Evolutionary conservation across 1,140 invertebrate genomes (phyloP).

Genomic region (Epicauta chinensis): DNA sequence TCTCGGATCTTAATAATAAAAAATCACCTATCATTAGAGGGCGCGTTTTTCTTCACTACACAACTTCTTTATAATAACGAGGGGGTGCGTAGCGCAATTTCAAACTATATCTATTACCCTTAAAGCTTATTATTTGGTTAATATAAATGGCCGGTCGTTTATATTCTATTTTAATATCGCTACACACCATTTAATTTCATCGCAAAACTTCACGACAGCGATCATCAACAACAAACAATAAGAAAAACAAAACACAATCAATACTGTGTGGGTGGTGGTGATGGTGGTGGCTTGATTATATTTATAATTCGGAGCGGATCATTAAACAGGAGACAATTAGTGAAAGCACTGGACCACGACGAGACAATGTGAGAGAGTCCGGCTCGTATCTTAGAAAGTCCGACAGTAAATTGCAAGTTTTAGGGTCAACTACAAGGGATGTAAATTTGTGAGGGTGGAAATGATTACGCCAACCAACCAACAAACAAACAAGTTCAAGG

Average conservation of each 20-base stretch:
- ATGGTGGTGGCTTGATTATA: too few species aligned
- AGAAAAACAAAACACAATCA: too few species aligned
- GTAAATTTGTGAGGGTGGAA: too few species aligned
- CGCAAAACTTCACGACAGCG: too few species aligned
- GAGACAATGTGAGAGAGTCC: too few species aligned
- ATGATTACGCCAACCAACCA: too few species aligned
- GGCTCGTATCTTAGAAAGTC: too few species aligned
- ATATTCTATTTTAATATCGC: slow-evolving; percentile 32
- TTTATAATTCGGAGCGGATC: slow-evolving; percentile 9
- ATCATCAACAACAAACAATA: too few species aligned
- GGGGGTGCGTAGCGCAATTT: slow-evolving; percentile 20
- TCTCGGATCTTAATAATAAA: slow-evolving; percentile 34
- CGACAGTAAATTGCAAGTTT: too few species aligned
- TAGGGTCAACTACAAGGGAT: too few species aligned
- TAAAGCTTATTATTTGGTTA: slow-evolving; percentile 32
- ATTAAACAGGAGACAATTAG: slow-evolving; percentile 24
- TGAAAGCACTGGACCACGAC: slow-evolving; percentile 12
- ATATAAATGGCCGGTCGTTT: slow-evolving; percentile 29
- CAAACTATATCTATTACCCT: slow-evolving; percentile 34
- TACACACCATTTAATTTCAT: slow-evolving; percentile 27
- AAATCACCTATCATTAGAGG: slow-evolving; percentile 33
- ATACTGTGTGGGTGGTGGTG: too few species aligned
- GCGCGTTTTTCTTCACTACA: not conserved
- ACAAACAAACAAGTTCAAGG: too few species aligned
- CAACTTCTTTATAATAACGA: slow-evolving; percentile 7